These are phyloP conservation scores for Peromyscus aztecus DNA, from an alignment of 2,797 vertebrate genomes.

Conservation along the genomic window DNA sequence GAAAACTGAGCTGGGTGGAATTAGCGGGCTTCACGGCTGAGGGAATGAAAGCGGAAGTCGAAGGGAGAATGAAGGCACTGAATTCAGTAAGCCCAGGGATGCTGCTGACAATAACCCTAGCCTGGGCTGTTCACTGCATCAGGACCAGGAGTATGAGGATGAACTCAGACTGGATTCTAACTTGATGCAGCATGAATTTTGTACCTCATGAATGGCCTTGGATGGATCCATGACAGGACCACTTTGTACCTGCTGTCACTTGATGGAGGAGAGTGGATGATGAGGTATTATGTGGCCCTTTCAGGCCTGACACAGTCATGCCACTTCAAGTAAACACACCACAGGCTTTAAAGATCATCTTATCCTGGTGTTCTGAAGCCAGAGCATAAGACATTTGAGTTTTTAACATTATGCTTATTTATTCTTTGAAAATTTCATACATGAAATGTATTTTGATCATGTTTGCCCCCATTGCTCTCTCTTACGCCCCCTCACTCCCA, in stretches of 20 bases:
- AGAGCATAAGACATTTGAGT: slow-evolving; percentile 1
- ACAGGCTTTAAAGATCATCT: not conserved
- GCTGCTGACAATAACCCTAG: not conserved
- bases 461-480: too few relatives aligned
- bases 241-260: not conserved
- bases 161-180: not conserved
- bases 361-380: not conserved
- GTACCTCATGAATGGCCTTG: not conserved
- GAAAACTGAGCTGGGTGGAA: not conserved
- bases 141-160: not conserved
- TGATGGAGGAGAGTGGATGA: not conserved
- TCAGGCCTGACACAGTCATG: not conserved
- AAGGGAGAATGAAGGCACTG: not conserved
- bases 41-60: not conserved
- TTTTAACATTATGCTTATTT: slow-evolving; percentile 76
- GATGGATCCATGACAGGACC: too few relatives aligned
- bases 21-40: not conserved
- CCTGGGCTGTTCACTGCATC: not conserved
- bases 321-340: not conserved
- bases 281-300: not conserved
- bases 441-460: not conserved
- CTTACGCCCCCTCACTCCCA: not conserved
- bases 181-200: not conserved
- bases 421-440: not conserved
- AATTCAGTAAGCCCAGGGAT: not conserved